phyloP scores from a whole-genome alignment of 1,140 invertebrate species.

The Drosophila serrata region DNA sequence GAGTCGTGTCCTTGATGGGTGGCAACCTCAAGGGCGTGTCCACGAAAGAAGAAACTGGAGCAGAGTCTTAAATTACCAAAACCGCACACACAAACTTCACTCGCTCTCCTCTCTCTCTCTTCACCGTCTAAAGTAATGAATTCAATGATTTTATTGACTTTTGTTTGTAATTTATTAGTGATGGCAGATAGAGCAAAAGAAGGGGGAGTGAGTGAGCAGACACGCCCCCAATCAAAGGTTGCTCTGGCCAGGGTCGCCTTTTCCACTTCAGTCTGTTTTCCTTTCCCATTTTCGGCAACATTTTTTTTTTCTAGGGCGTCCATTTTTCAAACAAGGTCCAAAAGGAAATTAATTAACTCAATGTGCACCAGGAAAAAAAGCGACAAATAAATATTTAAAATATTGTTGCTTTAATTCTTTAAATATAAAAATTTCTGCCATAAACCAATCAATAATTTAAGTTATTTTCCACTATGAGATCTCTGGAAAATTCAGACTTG shows the following conservation, averaged over 20 bases:
- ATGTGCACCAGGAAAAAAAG: slow-evolving; percentile 14
- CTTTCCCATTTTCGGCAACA: slow-evolving; percentile 37
- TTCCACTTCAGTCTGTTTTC: slow-evolving; percentile 34
- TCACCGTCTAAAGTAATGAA: slow-evolving; percentile 58
- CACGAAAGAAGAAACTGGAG: slow-evolving; percentile 49
- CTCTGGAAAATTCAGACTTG: not conserved
- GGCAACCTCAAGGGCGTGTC: slow-evolving; percentile 66
- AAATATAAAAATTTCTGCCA: not conserved
- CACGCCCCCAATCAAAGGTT: slow-evolving; percentile 53
- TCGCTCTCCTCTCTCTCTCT: not conserved
- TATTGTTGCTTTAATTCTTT: not conserved
- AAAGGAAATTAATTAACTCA: slow-evolving; percentile 69
- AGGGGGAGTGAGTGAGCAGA: slow-evolving; percentile 19
- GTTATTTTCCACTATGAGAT: not conserved
- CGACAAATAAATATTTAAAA: not conserved
- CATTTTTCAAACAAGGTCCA: slow-evolving; percentile 49
- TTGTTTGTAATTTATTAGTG: slow-evolving; percentile 80
- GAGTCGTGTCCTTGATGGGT: slow-evolving; percentile 52
- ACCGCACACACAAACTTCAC: slow-evolving; percentile 23
- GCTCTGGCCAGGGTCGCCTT: slow-evolving; percentile 14
- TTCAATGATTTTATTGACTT: slow-evolving; percentile 83
- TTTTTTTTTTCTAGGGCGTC: slow-evolving; percentile 21
- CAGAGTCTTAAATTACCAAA: slow-evolving; percentile 71
- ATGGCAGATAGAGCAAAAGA: slow-evolving; percentile 26
- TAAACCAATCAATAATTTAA: not conserved